Percentiles rank a stretch among this genome's conserved stretches.
Conservation (phyloP, 2,113 vertebrate species). For the Cisticola juncidis region DNA sequence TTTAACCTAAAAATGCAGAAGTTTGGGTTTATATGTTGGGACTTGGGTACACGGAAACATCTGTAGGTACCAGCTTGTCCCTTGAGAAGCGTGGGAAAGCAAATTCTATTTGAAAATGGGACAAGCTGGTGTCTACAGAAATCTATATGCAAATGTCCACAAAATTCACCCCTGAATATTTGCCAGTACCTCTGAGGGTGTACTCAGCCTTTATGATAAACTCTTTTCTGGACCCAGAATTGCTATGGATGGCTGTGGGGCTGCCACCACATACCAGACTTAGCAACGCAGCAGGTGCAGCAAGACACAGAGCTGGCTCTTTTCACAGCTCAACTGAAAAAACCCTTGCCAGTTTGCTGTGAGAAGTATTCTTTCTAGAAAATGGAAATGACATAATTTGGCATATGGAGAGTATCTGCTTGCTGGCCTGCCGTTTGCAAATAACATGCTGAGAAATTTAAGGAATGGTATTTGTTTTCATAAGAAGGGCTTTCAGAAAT, state of each 20-base stretch:
- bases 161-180: neutral
- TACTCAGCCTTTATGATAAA: neutral
- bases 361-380: conserved; percentile 4
- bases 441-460: neutral
- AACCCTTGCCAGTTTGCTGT: neutral
- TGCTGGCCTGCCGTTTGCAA: neutral
- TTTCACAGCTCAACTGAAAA: neutral
- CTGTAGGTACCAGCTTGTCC: neutral
- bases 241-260: neutral
- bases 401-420: neutral
- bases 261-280: neutral
- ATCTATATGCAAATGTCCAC: neutral
- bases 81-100: neutral
- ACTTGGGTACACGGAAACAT: neutral
- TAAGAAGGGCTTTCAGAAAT: neutral
- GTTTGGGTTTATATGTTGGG: neutral
- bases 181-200: neutral
- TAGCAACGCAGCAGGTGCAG: neutral
- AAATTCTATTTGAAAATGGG: neutral
- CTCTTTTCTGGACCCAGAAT: neutral
- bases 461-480: neutral
- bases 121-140: neutral
- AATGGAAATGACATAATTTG: conserved; percentile 6
- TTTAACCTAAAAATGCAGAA: neutral
- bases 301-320: neutral